phyloP scores from a whole-genome alignment of 2,888 invertebrate genomes.

The Argyresthia albistria region DNA sequence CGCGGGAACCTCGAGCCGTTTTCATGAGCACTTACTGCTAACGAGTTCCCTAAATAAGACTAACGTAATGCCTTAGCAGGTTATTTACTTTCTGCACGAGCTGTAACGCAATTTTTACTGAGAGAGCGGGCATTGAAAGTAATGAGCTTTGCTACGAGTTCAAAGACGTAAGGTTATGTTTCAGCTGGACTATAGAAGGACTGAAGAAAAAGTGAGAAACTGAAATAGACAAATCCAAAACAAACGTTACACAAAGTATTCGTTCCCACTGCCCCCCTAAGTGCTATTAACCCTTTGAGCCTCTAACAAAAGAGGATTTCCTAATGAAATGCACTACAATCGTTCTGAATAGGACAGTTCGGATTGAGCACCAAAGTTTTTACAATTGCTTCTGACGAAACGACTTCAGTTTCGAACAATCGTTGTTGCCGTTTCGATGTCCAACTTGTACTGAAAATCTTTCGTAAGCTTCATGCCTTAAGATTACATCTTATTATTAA shows the following conservation, averaged over 20 bases:
- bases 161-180: too few relatives aligned
- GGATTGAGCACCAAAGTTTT: background rate
- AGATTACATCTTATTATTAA: too few relatives aligned
- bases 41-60: background rate
- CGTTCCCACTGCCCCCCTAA: background rate
- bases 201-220: too few relatives aligned
- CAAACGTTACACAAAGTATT: background rate
- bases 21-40: constrained; percentile 25
- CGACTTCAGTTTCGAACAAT: too few relatives aligned
- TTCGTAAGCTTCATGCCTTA: too few relatives aligned
- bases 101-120: too few relatives aligned
- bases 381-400: background rate
- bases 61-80: background rate
- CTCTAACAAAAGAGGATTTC: background rate
- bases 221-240: background rate
- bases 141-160: too few relatives aligned
- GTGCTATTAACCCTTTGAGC: background rate
- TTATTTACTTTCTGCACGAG: background rate
- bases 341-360: background rate
- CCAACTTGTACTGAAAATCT: too few relatives aligned
- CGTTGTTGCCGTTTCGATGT: too few relatives aligned
- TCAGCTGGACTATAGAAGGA: too few relatives aligned
- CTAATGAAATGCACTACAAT: background rate
- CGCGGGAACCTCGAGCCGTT: constrained; percentile 22
- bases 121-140: too few relatives aligned